Percentiles rank a stretch among this genome's conserved stretches.
phyloP scores from a whole-genome alignment of 2,888 invertebrate genomes.

The Epinotia nisella region DNA sequence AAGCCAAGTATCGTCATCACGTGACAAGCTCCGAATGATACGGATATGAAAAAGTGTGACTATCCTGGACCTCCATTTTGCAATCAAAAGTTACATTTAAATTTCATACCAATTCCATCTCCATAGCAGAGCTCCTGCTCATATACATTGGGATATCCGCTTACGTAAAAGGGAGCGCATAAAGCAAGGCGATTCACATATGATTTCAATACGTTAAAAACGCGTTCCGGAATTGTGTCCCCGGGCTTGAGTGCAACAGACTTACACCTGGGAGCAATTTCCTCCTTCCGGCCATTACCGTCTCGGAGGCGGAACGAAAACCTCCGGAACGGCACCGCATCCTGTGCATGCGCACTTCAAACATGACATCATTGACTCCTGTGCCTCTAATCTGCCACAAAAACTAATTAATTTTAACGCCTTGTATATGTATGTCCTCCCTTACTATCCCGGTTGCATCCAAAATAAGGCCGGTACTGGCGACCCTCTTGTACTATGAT shows the following conservation, averaged over 20 bases:
- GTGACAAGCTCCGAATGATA: conserved; percentile 1
- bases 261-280: conserved; percentile 32
- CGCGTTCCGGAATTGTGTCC: background rate
- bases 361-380: background rate
- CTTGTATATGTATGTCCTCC: too few relatives aligned
- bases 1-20: conserved; percentile 3
- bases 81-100: background rate
- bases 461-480: background rate
- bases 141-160: background rate
- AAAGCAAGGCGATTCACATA: background rate
- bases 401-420: too few relatives aligned
- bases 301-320: conserved; percentile 37
- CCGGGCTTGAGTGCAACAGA: conserved; percentile 15
- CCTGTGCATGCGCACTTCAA: conserved; percentile 10
- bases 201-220: background rate
- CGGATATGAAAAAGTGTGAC: conserved; percentile 34
- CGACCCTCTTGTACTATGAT: background rate
- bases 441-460: too few relatives aligned
- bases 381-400: background rate
- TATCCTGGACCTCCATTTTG: background rate
- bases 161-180: background rate
- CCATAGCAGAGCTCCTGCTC: background rate
- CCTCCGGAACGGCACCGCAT: conserved; percentile 34
- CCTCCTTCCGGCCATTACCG: conserved; percentile 33
- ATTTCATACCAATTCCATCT: background rate